Percentiles rank a stretch among this genome's conserved stretches.
These are phyloP conservation scores for Heliconius melpomene DNA, from an alignment of 1,140 invertebrate genomes.

Conservation along the genomic window DNA sequence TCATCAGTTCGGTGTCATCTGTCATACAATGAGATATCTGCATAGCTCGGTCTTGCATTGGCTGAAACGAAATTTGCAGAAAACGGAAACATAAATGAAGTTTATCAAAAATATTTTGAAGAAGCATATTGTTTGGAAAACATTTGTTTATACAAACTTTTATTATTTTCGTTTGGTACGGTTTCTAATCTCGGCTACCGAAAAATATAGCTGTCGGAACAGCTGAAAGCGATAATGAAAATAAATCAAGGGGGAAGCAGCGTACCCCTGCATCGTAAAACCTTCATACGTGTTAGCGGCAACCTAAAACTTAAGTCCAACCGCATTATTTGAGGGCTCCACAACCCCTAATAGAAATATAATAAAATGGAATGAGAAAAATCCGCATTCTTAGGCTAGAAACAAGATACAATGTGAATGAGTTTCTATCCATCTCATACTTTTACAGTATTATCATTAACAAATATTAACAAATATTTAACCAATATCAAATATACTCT, in stretches of 20 bases:
- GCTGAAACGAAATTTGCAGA: constrained; percentile 49
- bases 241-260: constrained; percentile 54
- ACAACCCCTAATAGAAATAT: constrained; percentile 72
- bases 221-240: constrained; percentile 54
- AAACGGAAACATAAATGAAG: constrained; percentile 13
- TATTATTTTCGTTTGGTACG: constrained; percentile 18
- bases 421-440: constrained; percentile 58
- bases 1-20: constrained; percentile 66
- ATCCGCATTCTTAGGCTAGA: constrained; percentile 57
- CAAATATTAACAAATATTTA: too few species aligned
- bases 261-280: constrained; percentile 62
- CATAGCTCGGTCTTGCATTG: constrained; percentile 63
- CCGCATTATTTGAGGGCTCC: constrained; percentile 60
- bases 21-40: constrained; percentile 77
- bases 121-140: constrained; percentile 16
- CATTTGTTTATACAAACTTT: constrained; percentile 14
- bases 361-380: constrained; percentile 60
- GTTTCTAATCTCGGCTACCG: constrained; percentile 10
- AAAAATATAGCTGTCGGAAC: constrained; percentile 23
- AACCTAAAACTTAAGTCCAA: constrained; percentile 36
- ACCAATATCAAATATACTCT: neutral
- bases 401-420: constrained; percentile 62
- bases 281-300: constrained; percentile 50
- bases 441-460: constrained; percentile 35
- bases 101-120: neutral